Percentiles rank a stretch among this genome's conserved stretches.
These are phyloP conservation scores for Spisula solida DNA, from an alignment of 2,888 invertebrate species.

Conservation along the genomic window DNA sequence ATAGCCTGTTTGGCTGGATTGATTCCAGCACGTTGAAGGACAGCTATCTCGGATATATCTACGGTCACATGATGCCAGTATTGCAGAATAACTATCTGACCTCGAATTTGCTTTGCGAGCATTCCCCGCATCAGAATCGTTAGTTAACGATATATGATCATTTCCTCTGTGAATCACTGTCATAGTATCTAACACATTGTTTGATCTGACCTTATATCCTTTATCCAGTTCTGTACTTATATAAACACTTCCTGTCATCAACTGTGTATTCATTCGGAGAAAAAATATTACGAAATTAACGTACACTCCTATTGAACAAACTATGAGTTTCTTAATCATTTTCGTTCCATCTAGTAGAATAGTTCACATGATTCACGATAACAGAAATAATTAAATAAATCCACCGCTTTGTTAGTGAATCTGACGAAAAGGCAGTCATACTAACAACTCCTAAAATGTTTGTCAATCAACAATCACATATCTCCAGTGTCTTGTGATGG, in stretches of 20 bases:
- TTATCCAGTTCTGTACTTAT: background rate
- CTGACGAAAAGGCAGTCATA: background rate
- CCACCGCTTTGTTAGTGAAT: background rate
- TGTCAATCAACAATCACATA: background rate
- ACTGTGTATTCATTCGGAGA: background rate
- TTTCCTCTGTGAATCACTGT: background rate
- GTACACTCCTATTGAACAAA: background rate
- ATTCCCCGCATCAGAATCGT: background rate
- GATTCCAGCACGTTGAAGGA: background rate
- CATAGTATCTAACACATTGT: background rate
- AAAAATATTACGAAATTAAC: background rate
- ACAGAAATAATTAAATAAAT: background rate
- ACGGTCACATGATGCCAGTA: background rate
- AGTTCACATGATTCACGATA: background rate
- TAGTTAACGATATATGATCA: background rate
- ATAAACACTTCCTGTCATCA: background rate
- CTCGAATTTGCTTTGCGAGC: background rate
- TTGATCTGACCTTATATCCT: background rate
- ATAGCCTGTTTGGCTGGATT: background rate
- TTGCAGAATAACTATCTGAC: background rate
- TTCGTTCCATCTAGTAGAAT: background rate
- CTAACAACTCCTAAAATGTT: background rate
- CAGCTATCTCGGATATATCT: background rate
- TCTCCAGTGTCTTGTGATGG: background rate
- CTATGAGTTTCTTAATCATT: background rate